Conservation (phyloP, 2,888 invertebrate species). For the Achlya flavicornis region DNA sequence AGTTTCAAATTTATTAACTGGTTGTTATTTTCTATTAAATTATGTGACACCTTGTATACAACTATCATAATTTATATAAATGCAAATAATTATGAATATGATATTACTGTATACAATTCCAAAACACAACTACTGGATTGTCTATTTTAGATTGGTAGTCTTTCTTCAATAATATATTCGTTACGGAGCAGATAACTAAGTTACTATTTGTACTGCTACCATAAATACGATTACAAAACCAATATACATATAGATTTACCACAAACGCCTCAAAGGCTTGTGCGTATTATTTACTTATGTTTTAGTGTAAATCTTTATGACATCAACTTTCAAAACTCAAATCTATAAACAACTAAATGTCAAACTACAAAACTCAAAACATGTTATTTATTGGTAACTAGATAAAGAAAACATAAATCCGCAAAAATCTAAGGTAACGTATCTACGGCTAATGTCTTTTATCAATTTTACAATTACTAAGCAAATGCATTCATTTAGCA, state of each 20-base stretch:
- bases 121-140: not conserved
- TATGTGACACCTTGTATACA: not conserved
- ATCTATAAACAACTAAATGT: not conserved
- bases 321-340: not conserved
- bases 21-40: no score
- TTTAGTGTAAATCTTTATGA: not conserved
- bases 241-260: not conserved
- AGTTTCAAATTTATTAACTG: no score
- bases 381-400: not conserved
- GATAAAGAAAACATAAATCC: not conserved
- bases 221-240: not conserved
- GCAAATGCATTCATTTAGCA: slow-evolving; percentile 3
- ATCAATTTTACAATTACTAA: not conserved
- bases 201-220: not conserved
- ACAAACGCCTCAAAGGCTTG: not conserved
- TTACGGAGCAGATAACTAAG: not conserved
- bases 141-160: not conserved
- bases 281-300: not conserved
- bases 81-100: not conserved
- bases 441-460: slow-evolving; percentile 12
- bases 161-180: not conserved
- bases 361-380: not conserved
- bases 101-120: not conserved
- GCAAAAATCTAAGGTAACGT: not conserved
- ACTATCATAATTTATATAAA: not conserved